Evolutionary conservation across 2,888 invertebrate species (phyloP), one percentile per base, ranked within the genome.

Genomic region (Drosophila ustulata): DNA sequence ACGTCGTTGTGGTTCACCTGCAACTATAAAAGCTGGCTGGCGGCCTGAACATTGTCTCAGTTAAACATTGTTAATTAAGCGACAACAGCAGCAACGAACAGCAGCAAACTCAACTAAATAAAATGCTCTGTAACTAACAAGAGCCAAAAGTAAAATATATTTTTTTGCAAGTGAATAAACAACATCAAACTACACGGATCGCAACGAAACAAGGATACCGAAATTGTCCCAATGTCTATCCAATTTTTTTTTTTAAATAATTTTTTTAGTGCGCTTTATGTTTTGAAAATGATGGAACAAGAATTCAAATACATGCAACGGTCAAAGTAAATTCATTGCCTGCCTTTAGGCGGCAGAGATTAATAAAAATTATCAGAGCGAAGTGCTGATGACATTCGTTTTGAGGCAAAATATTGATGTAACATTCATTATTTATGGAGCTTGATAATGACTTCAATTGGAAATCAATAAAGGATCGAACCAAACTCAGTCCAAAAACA

Each of bases 11-110:
- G 55, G 53, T 45, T 45, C 28, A 59, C 61, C 66, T 80, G 82
- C 63, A 68, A 69, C 84, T 89, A 89, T 89, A 89, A 90, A 89
- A 89, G 89, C 75, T 55, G 72, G 68, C 34, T 65, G 70, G 43
- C 62, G 52, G 67, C 53, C 61, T 47, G 75, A 76, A 76, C 80
- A 77, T 73, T 83, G 88, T 80, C 86, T 90, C 89, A 89, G 89
- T 89, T 77, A 80, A 86, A 72, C 61, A 70, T 73, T 81, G 80
- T 80, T 82, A 82, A 89, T 89, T 86, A 78, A 77, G 65, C 78
- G 78, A 71, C 62, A 72, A 79, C 67, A 68, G 47, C 74, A 64
- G 47, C 74, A 64, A 41, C 41, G 32, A 65, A 37, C 58, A 65
- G 45, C 55, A 32, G n/a, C 41, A 53, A 41, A 18, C 13, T 18